Percentiles rank a stretch among this genome's conserved stretches.
Conservation (phyloP, 2,888 invertebrate genomes). For the Pterostichus niger region DNA sequence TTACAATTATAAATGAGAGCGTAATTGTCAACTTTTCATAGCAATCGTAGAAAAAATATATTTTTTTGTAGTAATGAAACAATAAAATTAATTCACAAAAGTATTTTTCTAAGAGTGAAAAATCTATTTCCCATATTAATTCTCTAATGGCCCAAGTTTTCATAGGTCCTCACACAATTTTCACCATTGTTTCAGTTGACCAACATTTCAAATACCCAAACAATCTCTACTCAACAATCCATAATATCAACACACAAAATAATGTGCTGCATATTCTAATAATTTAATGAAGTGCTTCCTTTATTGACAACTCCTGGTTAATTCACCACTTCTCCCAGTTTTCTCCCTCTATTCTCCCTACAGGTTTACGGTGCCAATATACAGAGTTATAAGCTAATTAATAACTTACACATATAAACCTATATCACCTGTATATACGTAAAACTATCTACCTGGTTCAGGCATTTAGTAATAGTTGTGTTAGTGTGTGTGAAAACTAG, state of each 20-base stretch:
- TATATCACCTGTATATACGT: not conserved
- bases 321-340: not conserved
- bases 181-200: not conserved
- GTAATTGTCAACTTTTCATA: too few relatives aligned
- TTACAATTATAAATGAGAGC: too few relatives aligned
- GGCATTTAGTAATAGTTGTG: not conserved
- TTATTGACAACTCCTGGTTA: not conserved
- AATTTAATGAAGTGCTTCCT: not conserved
- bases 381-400: constrained; percentile 49
- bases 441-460: not conserved
- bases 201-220: not conserved
- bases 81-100: too few relatives aligned
- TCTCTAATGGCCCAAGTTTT: too few relatives aligned
- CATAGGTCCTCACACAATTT: too few relatives aligned
- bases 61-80: too few relatives aligned
- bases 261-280: too few relatives aligned
- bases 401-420: constrained; percentile 14
- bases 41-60: too few relatives aligned
- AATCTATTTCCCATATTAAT: too few relatives aligned
- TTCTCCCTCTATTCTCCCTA: not conserved
- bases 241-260: too few relatives aligned
- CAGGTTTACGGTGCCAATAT: constrained; percentile 27
- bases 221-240: too few relatives aligned
- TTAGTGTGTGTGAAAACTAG: not conserved
- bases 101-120: too few relatives aligned